Evolutionary conservation across 2,888 invertebrate genomes (phyloP), one percentile per base, ranked within the genome.

Genomic region (Hybos culiciformis): DNA sequence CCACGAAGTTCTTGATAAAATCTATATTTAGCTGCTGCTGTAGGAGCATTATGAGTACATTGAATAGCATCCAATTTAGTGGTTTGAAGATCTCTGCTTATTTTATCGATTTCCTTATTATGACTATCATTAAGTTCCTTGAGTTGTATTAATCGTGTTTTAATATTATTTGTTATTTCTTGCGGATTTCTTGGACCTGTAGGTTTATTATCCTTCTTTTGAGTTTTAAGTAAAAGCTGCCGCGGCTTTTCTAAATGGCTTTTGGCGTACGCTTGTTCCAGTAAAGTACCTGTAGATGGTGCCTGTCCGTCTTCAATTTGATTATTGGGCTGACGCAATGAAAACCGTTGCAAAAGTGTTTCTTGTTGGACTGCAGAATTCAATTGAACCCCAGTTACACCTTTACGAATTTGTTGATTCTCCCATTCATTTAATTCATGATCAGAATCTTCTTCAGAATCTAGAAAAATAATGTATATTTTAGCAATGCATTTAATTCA

Each of bases 1-100:
- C 91, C 90, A 64, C 90, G 78, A 59, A 90, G 78, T 70, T 93
- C 88, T 74, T 97, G 96, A 73, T 92, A 96, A 70, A 93, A 86
- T 58, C 78, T 72, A 74, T 90, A 96, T 53, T 85, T 82, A 44
- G 80, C 78, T 52, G 87, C 88, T 42, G 91, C 76, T 46, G 63
- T 58, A 1, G 62, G 66, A 12, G 71, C 66, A 39, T 71, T 69
- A 49, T 70, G 66, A 19, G 62, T 59, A 19, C 70, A 62, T 14
- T 63, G 56, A 48, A 78, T 75, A 47, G 66, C 60, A 5, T 70
- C 64, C 44, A 77, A 60, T 48, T 71, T 60, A 17, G 66, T 37
- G 3, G 57, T 40, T 38, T 60, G 57, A 17, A 73, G 57, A 40
- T 73, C 70, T 2, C 56, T 54, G 15, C 58, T 58, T 2, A 74